Evolutionary conservation across 2,888 invertebrate species (phyloP), one percentile per base, ranked within the genome.

Genomic region (Cyaniris semiargus): DNA sequence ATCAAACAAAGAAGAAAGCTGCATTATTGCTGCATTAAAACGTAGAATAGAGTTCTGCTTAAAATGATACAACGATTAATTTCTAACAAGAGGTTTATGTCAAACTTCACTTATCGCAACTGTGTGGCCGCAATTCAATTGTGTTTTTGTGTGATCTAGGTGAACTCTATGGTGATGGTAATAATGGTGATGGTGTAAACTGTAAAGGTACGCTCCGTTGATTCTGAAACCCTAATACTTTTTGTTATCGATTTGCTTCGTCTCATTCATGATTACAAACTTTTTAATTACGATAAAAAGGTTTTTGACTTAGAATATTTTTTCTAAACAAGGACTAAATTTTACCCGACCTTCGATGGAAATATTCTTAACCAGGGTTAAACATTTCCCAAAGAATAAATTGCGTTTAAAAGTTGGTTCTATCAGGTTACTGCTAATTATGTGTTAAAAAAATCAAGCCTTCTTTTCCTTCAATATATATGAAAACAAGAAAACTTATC

Each of bases 161-260:
- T 15, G 4, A 66, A 66, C 27, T 15, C 15, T 27, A 66, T 15
- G 27, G 5, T 66, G 27, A 27, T 15, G 27, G 27, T 66, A 31
- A 66, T 66, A 27, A 27, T 27, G 66, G 27, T 66, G 27, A 15
- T 27, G 23, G 15, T 66, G 13, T 27, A 13, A 27, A 27, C 10
- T 60, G 10, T 60, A 13, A 23, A 66, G 13, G 27, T 15, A 66
- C 18, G 66, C 66, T 66, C 2, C 18, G 66, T 4, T 27, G 66
- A 27, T 27, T 31, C 15, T 66, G 66, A 31, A 27, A 6, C 27
- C 1, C 66, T 66, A 6, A 6, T 66, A 66, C 66, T 31, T 66
- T 66, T 66, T 31, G 66, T 66, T 27, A 66, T 66, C 66, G 31
- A 66, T 27, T 66, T 66, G 66, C 27, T 31, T 66, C 66, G 6